Conservation (phyloP, 2,888 invertebrate species). For the Globia sparganii region DNA sequence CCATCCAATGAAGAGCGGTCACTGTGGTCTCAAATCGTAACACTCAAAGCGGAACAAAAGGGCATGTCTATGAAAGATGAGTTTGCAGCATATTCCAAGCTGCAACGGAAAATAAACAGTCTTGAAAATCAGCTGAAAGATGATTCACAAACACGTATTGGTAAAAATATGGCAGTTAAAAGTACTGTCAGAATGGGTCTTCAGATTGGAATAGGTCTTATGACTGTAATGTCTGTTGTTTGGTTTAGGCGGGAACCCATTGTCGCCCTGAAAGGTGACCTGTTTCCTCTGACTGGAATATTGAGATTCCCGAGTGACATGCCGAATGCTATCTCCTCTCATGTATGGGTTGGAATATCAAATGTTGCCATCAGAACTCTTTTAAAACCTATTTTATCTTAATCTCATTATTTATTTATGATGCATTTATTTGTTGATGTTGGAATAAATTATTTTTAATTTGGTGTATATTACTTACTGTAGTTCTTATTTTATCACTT, state of each 20-base stretch:
- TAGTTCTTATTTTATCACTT: neutral
- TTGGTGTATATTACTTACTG: conserved; percentile 1
- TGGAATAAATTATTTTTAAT: conserved; percentile 44
- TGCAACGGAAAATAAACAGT: conserved; percentile 90
- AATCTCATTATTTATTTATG: conserved; percentile 43
- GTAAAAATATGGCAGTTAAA: conserved; percentile 83
- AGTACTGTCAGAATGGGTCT: conserved; percentile 80
- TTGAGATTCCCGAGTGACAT: conserved; percentile 84
- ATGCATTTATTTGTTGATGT: conserved; percentile 43
- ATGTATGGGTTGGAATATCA: conserved; percentile 86
- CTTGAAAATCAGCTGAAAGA: conserved; percentile 87
- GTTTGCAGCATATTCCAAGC: conserved; percentile 91
- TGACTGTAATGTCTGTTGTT: conserved; percentile 82
- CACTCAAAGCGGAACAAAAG: conserved; percentile 87
- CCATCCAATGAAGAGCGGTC: conserved; percentile 85
- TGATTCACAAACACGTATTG: conserved; percentile 80
- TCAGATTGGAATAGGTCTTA: conserved; percentile 78
- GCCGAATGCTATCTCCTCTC: conserved; percentile 86
- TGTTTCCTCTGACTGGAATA: conserved; percentile 83
- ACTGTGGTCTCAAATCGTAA: conserved; percentile 80
- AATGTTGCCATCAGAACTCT: conserved; percentile 85
- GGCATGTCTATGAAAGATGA: conserved; percentile 90
- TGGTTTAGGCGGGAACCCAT: conserved; percentile 86
- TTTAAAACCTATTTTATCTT: conserved; percentile 80
- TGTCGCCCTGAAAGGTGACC: conserved; percentile 81